Percentiles rank a stretch among this genome's conserved stretches.
Evolutionary conservation across 2,888 invertebrate species (phyloP).

Genomic region (Rhagophthalmus giganteus): DNA sequence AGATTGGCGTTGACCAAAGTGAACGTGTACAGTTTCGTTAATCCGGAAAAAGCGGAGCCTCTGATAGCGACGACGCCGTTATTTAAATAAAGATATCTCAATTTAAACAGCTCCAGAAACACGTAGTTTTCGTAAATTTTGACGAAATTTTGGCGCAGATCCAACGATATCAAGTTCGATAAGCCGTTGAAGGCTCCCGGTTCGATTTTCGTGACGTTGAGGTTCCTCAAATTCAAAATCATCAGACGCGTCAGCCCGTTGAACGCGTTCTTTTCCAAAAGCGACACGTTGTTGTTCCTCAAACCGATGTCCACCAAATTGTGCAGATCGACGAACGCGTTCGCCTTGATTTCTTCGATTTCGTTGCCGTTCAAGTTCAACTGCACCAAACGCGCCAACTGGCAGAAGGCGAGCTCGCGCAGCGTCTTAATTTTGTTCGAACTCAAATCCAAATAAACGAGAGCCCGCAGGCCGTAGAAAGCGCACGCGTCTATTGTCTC

Average conservation of each 20-base stretch:
- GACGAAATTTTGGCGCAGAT: constrained; percentile 12
- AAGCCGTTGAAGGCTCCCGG: constrained; percentile 1
- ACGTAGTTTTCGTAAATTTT: neutral
- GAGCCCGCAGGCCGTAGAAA: constrained; percentile 10
- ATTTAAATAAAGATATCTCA: constrained; percentile 9
- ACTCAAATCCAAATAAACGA: constrained; percentile 17
- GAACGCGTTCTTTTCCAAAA: constrained; percentile 5
- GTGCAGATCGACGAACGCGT: neutral
- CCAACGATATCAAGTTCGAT: neutral
- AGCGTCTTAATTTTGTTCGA: constrained; percentile 12
- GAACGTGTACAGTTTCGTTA: neutral
- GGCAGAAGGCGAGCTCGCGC: constrained; percentile 13
- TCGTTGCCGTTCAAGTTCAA: constrained; percentile 39
- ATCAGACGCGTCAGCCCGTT: neutral
- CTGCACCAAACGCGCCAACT: constrained; percentile 40
- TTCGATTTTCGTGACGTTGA: neutral
- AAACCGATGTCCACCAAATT: constrained; percentile 18
- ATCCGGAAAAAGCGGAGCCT: constrained; percentile 5
- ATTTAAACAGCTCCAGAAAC: neutral
- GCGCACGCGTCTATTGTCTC: constrained; percentile 6
- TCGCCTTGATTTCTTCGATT: neutral
- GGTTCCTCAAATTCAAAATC: neutral
- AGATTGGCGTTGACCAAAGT: neutral
- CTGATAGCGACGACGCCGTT: constrained; percentile 6
- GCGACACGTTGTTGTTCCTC: neutral